Conservation (phyloP, 1,140 invertebrate genomes). For the Solenopsis fugax region DNA sequence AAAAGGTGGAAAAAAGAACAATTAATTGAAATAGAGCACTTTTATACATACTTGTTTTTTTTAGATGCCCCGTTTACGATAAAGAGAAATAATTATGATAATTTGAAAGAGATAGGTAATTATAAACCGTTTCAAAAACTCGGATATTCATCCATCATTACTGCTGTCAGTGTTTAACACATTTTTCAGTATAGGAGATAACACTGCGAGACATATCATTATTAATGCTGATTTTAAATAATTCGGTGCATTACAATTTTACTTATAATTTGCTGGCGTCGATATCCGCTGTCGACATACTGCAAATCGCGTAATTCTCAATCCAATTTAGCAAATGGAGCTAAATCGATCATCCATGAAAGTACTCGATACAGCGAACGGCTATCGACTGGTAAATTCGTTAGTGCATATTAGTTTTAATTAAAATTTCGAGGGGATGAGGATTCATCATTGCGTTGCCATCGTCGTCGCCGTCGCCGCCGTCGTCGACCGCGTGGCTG, state of each 20-base stretch:
- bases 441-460: constrained; percentile 46
- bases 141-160: constrained; percentile 19
- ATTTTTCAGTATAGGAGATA: constrained; percentile 8
- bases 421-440: constrained; percentile 69
- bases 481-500: not conserved
- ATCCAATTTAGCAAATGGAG: constrained; percentile 52
- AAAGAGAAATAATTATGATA: constrained; percentile 3
- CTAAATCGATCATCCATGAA: constrained; percentile 46
- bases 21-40: not conserved
- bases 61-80: not conserved
- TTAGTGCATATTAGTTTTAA: constrained; percentile 73
- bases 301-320: constrained; percentile 40
- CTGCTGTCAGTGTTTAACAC: not conserved
- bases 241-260: constrained; percentile 31
- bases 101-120: not conserved
- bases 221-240: constrained; percentile 35
- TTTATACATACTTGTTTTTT: not conserved
- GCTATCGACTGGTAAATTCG: constrained; percentile 62
- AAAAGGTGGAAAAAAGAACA: too few relatives aligned
- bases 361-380: constrained; percentile 44
- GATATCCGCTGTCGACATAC: constrained; percentile 4
- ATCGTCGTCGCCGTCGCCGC: not conserved
- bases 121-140: not conserved
- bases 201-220: not conserved
- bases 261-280: constrained; percentile 32